phyloP scores from a whole-genome alignment of 1,140 invertebrate genomes.

The Lucilia sericata region DNA sequence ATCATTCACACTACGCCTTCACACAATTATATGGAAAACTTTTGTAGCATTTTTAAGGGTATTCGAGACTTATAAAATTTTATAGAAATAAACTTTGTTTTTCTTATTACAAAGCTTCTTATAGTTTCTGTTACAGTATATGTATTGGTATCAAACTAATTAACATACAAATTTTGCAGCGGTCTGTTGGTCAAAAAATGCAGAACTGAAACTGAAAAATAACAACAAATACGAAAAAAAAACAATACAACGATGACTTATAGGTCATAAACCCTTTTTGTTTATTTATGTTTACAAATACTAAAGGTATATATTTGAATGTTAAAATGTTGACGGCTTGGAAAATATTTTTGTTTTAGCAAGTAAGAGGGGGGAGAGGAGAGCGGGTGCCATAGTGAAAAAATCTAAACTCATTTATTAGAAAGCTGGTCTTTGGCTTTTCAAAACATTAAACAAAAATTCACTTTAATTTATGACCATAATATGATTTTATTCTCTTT shows the following conservation, averaged over 20 bases:
- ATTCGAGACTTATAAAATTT: slow-evolving; percentile 20
- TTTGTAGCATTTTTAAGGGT: background rate
- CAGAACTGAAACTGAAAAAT: background rate
- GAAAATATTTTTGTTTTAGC: background rate
- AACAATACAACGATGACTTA: slow-evolving; percentile 1
- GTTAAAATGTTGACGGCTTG: background rate
- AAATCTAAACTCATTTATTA: slow-evolving; percentile 13
- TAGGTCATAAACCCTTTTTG: slow-evolving; percentile 21
- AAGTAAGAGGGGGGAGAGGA: background rate
- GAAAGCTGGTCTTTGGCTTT: slow-evolving; percentile 4
- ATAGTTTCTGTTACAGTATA: background rate
- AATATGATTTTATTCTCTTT: slow-evolving; percentile 22
- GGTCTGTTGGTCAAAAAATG: slow-evolving; percentile 45
- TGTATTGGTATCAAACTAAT: slow-evolving; percentile 41
- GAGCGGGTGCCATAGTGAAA: background rate
- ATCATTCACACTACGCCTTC: slow-evolving; percentile 38
- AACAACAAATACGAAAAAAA: background rate
- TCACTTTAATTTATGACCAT: slow-evolving; percentile 24
- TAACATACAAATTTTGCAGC: slow-evolving; percentile 49
- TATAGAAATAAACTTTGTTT: background rate
- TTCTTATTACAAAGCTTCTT: background rate
- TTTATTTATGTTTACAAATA: background rate
- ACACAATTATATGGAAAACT: slow-evolving; percentile 8
- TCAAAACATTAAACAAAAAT: slow-evolving; percentile 19
- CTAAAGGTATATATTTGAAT: background rate